phyloP scores from a whole-genome alignment of 2,113 vertebrate genomes.

The Spheniscus mendiculus region DNA sequence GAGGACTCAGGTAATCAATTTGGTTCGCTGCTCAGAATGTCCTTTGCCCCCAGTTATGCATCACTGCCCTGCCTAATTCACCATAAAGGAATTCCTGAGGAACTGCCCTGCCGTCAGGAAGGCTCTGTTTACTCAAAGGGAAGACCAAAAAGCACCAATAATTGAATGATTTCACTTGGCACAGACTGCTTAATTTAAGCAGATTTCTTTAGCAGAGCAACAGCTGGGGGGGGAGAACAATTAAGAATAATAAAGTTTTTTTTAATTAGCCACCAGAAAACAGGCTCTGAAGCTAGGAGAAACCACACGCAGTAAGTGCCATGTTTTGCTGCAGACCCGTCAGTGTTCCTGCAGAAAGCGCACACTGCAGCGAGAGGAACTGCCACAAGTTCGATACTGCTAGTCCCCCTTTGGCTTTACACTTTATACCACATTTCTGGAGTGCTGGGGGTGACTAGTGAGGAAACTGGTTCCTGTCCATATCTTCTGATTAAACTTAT shows the following conservation, averaged over 20 bases:
- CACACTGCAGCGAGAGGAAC: accelerated
- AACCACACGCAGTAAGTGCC: accelerated
- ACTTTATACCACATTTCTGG: not conserved
- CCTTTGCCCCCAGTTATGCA: constrained; percentile 63
- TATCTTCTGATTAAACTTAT: not conserved
- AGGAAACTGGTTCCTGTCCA: not conserved
- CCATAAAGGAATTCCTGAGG: constrained; percentile 79
- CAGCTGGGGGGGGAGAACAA: not conserved
- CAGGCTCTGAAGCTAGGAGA: not conserved
- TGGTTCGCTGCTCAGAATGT: not conserved
- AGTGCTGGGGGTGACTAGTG: not conserved
- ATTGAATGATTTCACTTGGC: not conserved
- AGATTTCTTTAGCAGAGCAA: not conserved
- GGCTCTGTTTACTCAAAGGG: constrained; percentile 27
- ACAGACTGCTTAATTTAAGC: not conserved
- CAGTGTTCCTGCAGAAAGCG: not conserved
- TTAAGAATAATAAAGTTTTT: not conserved
- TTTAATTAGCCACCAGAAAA: not conserved
- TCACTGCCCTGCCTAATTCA: constrained; percentile 69
- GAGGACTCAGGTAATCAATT: constrained; percentile 22
- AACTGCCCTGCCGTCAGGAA: constrained; percentile 53
- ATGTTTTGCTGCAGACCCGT: not conserved
- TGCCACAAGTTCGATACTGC: accelerated
- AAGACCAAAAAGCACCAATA: constrained; percentile 15
- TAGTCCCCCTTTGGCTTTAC: not conserved